Conservation (phyloP, 2,113 vertebrate species). For the Collichthys lucidus region DNA sequence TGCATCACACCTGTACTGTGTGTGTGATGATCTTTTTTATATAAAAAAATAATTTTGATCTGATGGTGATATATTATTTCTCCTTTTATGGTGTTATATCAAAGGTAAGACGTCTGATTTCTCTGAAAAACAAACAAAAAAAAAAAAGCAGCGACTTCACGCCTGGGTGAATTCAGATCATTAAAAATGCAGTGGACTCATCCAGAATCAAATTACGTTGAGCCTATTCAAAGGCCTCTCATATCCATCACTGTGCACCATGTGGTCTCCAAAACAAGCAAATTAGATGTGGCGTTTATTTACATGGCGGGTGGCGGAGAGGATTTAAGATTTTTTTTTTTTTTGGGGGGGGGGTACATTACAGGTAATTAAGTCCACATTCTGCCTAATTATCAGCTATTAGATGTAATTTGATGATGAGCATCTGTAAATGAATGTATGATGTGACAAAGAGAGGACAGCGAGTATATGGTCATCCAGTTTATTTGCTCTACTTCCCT, state of each 20-base stretch:
- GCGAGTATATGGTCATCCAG: background rate
- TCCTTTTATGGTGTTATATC: background rate
- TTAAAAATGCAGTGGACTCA: slow-evolving; percentile 70
- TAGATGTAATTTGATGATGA: slow-evolving; percentile 74
- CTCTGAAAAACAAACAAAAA: background rate
- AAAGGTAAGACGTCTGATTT: slow-evolving; percentile 30
- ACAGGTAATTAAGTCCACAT: slow-evolving; percentile 76
- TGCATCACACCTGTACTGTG: background rate
- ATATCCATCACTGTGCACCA: slow-evolving; percentile 64
- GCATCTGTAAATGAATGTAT: slow-evolving; percentile 31
- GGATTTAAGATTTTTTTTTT: slow-evolving; percentile 73
- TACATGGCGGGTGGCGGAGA: slow-evolving; percentile 68
- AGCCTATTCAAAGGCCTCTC: slow-evolving; percentile 58
- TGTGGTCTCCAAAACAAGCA: slow-evolving; percentile 74
- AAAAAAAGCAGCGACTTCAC: background rate
- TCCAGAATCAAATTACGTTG: slow-evolving; percentile 70
- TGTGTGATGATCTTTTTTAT: background rate
- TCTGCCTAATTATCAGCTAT: slow-evolving; percentile 75
- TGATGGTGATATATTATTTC: background rate
- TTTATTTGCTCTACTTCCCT: slow-evolving; percentile 19
- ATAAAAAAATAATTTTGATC: background rate
- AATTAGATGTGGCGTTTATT: slow-evolving; percentile 76
- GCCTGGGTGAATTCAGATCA: slow-evolving; percentile 44
- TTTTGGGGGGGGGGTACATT: slow-evolving; percentile 71
- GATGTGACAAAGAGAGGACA: slow-evolving; percentile 28